Evolutionary conservation across 2,888 invertebrate species (phyloP), one percentile per base, ranked within the genome.

Genomic region (Euplagia quadripunctaria): DNA sequence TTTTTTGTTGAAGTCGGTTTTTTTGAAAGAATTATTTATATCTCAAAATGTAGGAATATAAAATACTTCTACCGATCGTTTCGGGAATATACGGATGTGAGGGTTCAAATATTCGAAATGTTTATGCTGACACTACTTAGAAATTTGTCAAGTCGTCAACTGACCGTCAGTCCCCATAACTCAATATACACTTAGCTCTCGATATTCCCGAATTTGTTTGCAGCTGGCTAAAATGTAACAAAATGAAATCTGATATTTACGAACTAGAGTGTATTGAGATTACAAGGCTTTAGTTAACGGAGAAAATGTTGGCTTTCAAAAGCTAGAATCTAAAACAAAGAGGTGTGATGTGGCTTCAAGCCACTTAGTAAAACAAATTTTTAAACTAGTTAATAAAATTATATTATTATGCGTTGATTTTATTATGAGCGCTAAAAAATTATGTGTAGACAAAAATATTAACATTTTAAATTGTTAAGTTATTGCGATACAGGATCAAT

Each of bases 161-260:
- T 64, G 74, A 75, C 77, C 82, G 82, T 82, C 84, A 82, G 77
- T 73, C 64, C 49, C 77, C 72, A 72, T 82, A 77, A 77, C 77
- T 70, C 70, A 75, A 70, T 49, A 79, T 73, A 66, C 72, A 64
- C 64, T 68, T 72, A 72, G 68, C 72, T 72, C 31, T 16, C 46
- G 55, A 68, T 68, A 68, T 68, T 2, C 17, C 7, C 55, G 42
- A 52, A 55, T 68, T n/a, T 64, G 51, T 51, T 61, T 61, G 61
- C 20, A 61, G 20, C 31, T 61, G 11, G 5, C 51, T 66, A 51
- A 66, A 51, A 66, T 51, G 16, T 17, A 16, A 11, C 4, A 41
- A 49, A 7, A 51, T 31, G 17, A 16, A 66, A 66, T 17, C 16
- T 66, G 49, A 51, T 49, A 61, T 31, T 61, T 14, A 31, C 7